Conservation (phyloP, 2,888 invertebrate genomes). For the Rotaria macrura region DNA sequence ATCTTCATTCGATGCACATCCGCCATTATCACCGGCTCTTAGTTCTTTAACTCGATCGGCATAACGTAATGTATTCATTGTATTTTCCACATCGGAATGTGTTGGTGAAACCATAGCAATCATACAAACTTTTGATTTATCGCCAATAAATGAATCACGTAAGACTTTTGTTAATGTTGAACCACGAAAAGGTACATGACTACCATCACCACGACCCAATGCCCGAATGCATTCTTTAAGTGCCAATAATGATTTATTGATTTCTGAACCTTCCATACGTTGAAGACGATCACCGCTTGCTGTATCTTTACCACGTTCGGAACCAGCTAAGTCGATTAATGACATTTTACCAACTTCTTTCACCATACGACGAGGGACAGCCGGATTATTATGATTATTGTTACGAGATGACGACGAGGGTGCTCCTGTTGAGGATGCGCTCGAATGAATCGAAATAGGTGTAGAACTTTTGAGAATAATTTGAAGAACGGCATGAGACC, state of each 20-base stretch:
- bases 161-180: slow-evolving; percentile 90
- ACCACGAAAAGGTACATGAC: slow-evolving; percentile 89
- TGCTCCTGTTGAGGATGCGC: background rate
- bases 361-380: slow-evolving; percentile 35
- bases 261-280: slow-evolving; percentile 88
- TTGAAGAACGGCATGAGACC: slow-evolving; percentile 98
- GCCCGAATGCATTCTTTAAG: slow-evolving; percentile 78
- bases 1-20: background rate
- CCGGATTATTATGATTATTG: background rate
- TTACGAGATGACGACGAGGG: background rate
- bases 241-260: slow-evolving; percentile 86
- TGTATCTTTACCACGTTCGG: slow-evolving; percentile 96
- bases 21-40: slow-evolving; percentile 5
- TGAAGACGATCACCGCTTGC: slow-evolving; percentile 89
- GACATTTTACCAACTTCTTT: slow-evolving; percentile 82
- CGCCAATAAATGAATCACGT: slow-evolving; percentile 92
- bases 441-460: background rate
- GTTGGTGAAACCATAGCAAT: slow-evolving; percentile 99
- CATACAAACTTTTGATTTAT: slow-evolving; percentile 96
- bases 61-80: slow-evolving; percentile 88
- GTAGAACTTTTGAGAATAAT: slow-evolving; percentile 61
- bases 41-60: slow-evolving; percentile 60
- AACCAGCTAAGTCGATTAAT: slow-evolving; percentile 77
- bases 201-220: slow-evolving; percentile 73
- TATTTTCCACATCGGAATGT: slow-evolving; percentile 88